A percentile compares a stretch with the other conserved stretches of the same genome.
Evolutionary conservation across 2,113 vertebrate genomes (phyloP).

Genomic region (Chamaea fasciata): DNA sequence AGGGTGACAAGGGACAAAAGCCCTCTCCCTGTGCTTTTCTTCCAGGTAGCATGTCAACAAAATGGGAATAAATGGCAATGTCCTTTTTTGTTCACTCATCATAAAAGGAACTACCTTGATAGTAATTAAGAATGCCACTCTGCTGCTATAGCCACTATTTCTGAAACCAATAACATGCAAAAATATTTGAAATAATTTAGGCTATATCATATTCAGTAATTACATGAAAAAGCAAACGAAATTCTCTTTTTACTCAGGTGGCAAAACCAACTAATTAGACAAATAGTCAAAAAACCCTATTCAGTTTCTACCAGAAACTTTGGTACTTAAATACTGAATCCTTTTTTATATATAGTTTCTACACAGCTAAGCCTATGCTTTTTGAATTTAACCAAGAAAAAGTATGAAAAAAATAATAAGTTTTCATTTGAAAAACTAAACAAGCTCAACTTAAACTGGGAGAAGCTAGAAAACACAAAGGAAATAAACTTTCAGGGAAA

Average conservation of each 20-base stretch:
- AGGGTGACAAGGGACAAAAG: background rate
- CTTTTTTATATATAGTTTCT: background rate
- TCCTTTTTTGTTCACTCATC: no score
- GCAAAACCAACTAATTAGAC: background rate
- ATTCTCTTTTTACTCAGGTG: background rate
- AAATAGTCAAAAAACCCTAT: background rate
- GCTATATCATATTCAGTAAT: background rate
- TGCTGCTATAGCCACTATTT: background rate
- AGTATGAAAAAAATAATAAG: background rate
- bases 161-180: background rate
- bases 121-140: background rate
- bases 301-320: background rate
- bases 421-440: background rate
- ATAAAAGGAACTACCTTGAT: background rate
- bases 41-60: background rate
- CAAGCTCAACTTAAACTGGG: rapidly evolving
- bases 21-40: background rate
- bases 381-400: background rate
- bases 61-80: background rate
- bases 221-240: background rate
- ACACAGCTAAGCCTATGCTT: background rate
- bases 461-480: background rate
- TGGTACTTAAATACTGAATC: background rate
- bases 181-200: background rate
- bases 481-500: rapidly evolving